phyloP scores from a whole-genome alignment of 2,797 vertebrate genomes.

The Enteromius unitaeniatus region DNA sequence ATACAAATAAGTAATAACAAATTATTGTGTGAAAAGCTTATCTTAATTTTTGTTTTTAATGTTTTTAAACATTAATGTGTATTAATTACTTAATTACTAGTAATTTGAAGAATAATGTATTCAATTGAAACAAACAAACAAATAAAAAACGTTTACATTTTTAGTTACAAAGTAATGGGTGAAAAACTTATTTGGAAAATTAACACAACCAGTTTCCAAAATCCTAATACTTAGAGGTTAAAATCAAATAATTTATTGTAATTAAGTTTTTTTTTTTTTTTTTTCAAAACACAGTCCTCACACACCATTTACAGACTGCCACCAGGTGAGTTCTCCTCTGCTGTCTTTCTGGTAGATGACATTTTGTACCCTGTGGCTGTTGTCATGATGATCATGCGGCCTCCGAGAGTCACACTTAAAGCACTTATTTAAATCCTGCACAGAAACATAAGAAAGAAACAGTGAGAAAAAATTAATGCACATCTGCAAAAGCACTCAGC shows the following conservation, averaged over 20 bases:
- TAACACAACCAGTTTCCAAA: background rate
- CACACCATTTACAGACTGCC: constrained; percentile 89
- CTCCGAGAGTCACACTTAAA: constrained; percentile 82
- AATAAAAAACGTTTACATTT: background rate
- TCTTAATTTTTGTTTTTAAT: background rate
- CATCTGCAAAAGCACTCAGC: background rate
- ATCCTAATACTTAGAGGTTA: background rate
- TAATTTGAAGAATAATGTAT: background rate
- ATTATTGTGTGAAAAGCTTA: background rate
- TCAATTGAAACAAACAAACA: background rate
- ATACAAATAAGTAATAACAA: background rate
- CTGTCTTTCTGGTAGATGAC: constrained; percentile 81
- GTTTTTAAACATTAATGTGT: background rate
- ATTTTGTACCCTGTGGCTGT: constrained; percentile 85
- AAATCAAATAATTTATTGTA: background rate
- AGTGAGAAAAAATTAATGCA: background rate
- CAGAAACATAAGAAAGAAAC: background rate
- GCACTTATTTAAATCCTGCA: constrained; percentile 87
- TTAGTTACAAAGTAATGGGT: too few species aligned
- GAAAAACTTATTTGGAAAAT: background rate
- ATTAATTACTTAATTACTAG: background rate
- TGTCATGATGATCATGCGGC: constrained; percentile 67
- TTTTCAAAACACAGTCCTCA: constrained; percentile 1
- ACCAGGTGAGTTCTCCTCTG: constrained; percentile 80
- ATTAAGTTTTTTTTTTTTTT: too few species aligned